phyloP scores from a whole-genome alignment of 53 echinoderm and acorn worm species.

The Holothuria leucospilota region DNA sequence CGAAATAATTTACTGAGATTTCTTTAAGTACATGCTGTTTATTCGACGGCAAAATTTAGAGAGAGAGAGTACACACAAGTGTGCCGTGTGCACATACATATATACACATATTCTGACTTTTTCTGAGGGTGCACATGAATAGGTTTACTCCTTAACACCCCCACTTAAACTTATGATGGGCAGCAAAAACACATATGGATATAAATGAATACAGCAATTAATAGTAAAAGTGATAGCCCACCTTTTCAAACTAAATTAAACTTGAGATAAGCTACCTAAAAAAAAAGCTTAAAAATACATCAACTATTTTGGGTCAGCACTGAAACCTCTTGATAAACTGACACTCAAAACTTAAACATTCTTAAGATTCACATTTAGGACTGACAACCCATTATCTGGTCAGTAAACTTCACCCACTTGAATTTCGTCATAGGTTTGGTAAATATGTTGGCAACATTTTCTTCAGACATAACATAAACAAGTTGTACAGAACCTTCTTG shows the following conservation, averaged over 20 bases:
- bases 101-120: too few species aligned
- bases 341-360: neutral
- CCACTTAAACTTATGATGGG: conserved; percentile 27
- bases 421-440: neutral
- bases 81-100: too few species aligned
- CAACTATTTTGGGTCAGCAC: too few species aligned
- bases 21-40: too few species aligned
- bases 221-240: neutral
- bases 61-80: too few species aligned
- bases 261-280: neutral
- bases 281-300: too few species aligned
- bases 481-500: neutral
- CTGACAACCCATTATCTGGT: neutral
- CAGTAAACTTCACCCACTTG: neutral
- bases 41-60: too few species aligned
- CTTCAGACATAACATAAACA: neutral
- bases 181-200: neutral
- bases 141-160: conserved; percentile 9
- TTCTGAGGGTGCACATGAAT: neutral
- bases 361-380: neutral
- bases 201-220: neutral
- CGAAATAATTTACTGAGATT: too few species aligned
- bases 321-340: too few species aligned
- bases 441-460: conserved; percentile 24
- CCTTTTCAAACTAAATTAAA: neutral